phyloP scores from a whole-genome alignment of 2,888 invertebrate genomes.

The Seira ritae region DNA sequence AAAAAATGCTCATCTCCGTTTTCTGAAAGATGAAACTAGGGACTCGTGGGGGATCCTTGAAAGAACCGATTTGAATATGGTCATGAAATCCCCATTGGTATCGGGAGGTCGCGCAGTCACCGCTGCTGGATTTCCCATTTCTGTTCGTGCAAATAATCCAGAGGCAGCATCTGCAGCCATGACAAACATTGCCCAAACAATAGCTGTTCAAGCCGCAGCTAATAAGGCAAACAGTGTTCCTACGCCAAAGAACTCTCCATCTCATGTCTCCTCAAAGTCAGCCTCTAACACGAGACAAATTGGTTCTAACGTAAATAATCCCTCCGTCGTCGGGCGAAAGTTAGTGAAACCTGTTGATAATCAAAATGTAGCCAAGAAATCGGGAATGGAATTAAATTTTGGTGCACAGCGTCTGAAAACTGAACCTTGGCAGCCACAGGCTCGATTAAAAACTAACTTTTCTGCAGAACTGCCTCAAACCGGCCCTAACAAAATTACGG shows the following conservation, averaged over 20 bases:
- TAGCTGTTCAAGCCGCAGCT: conserved; percentile 44
- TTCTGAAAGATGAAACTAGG: conserved; percentile 53
- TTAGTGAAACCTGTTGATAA: conserved; percentile 15
- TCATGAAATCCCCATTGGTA: conserved; percentile 38
- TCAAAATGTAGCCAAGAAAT: conserved; percentile 41
- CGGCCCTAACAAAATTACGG: conserved; percentile 1
- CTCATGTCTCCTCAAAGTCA: conserved; percentile 32
- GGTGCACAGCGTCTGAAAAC: conserved; percentile 24
- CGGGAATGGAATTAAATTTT: conserved; percentile 34
- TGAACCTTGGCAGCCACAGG: conserved; percentile 39
- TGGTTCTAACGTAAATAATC: not conserved
- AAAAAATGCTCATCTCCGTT: conserved; percentile 67
- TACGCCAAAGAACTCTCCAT: conserved; percentile 50
- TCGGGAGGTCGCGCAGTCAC: conserved; percentile 32
- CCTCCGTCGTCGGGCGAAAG: conserved; percentile 20
- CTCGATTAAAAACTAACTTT: conserved; percentile 26
- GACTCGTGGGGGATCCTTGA: conserved; percentile 2
- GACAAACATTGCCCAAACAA: conserved; percentile 56
- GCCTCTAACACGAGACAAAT: not conserved
- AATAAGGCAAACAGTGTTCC: conserved; percentile 50
- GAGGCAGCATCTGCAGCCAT: conserved; percentile 49
- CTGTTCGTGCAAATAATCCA: conserved; percentile 44
- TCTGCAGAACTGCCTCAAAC: conserved; percentile 35
- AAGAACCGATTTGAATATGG: not conserved
- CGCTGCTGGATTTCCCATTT: conserved; percentile 54